Conservation (phyloP, 2,113 vertebrate genomes). For the Chitala chitala region DNA sequence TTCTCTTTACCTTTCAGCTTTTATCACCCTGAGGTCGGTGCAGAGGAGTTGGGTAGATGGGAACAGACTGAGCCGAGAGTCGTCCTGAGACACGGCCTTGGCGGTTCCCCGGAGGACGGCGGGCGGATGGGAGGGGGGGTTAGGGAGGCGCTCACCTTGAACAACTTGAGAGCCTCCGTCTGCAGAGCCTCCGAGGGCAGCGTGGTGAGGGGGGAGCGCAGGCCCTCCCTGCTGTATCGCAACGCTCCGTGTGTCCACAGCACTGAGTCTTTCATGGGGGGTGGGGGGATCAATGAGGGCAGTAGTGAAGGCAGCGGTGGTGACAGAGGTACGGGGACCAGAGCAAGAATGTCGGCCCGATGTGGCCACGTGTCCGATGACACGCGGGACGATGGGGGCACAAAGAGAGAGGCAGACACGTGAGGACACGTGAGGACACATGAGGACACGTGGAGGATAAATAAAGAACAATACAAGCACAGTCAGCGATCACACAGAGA, state of each 20-base stretch:
- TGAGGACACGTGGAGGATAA: not conserved
- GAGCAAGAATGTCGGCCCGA: no score
- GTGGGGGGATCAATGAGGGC: not conserved
- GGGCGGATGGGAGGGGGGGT: not conserved
- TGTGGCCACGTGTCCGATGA: no score
- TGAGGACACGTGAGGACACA: not conserved
- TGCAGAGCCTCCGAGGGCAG: conserved; percentile 80
- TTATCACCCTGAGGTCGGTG: not conserved
- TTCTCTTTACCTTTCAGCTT: conserved; percentile 22
- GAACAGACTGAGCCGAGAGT: no score
- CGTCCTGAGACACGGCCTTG: no score
- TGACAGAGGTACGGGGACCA: not conserved
- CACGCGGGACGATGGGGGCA: no score
- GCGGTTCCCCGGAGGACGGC: not conserved
- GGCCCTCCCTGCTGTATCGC: conserved; percentile 77
- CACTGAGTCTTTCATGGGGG: conserved; percentile 58
- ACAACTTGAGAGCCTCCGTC: conserved; percentile 84
- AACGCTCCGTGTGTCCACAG: conserved; percentile 74
- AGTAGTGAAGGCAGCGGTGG: not conserved
- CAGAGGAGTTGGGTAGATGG: no score
- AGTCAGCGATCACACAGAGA: no score
- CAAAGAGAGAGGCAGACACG: not conserved
- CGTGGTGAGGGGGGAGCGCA: conserved; percentile 74
- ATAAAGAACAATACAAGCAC: not conserved
- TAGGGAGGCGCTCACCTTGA: conserved; percentile 66